A percentile compares a stretch with the other conserved stretches of the same genome.
Evolutionary conservation across 2,113 vertebrate species (phyloP).

Genomic region (Furnarius figulus): DNA sequence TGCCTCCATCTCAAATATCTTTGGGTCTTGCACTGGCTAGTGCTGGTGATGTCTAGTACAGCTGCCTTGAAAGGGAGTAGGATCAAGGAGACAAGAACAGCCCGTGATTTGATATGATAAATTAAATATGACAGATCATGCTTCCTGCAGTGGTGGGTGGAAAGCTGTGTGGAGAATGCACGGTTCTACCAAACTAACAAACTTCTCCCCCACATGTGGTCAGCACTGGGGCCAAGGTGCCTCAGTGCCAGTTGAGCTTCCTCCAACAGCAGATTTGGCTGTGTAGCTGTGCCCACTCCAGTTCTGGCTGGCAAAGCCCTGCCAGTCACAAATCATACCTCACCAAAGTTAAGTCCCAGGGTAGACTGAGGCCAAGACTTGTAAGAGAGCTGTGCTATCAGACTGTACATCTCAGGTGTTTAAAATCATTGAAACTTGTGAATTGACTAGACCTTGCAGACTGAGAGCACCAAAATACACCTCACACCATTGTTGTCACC

Average conservation of each 20-base stretch:
- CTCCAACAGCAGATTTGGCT: not conserved
- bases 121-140: not conserved
- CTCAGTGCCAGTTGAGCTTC: not conserved
- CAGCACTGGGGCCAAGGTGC: not conserved
- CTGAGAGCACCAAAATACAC: not conserved
- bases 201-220: accelerated
- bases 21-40: not conserved
- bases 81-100: not conserved
- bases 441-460: not conserved
- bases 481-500: accelerated
- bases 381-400: not conserved
- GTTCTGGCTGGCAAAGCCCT: not conserved
- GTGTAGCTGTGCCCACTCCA: accelerated
- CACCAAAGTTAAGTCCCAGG: not conserved
- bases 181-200: not conserved
- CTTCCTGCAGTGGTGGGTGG: not conserved
- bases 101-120: not conserved
- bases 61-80: not conserved
- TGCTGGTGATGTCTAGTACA: not conserved
- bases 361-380: not conserved
- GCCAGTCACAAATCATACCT: not conserved
- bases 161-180: not conserved
- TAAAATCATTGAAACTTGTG: not conserved
- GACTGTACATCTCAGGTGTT: not conserved
- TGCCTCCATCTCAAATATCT: not conserved